Evolutionary conservation across 2,888 invertebrate genomes (phyloP).

Genomic region (Mimas tiliae): DNA sequence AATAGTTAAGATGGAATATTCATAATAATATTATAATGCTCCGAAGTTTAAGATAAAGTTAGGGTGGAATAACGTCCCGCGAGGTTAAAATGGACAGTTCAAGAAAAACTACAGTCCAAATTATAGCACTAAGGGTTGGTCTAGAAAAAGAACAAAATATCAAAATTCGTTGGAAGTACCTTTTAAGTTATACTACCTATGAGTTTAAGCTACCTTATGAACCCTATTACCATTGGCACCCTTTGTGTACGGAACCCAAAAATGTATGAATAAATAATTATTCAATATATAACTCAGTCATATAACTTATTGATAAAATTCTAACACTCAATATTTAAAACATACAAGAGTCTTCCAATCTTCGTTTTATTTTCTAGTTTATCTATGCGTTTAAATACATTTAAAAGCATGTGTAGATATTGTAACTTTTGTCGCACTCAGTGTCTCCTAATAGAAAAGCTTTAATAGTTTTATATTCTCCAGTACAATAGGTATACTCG

Average conservation of each 20-base stretch:
- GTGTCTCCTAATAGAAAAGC: conserved; percentile 8
- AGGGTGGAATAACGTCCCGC: background rate
- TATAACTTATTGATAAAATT: background rate
- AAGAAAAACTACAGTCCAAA: background rate
- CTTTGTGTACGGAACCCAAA: too few relatives aligned
- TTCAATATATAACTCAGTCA: background rate
- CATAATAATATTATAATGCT: background rate
- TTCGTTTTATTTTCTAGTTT: background rate
- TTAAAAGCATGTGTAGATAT: conserved; percentile 11
- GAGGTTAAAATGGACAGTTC: background rate
- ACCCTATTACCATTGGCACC: too few relatives aligned
- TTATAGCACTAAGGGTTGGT: too few relatives aligned
- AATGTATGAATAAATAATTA: too few relatives aligned
- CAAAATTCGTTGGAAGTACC: too few relatives aligned
- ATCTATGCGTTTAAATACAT: conserved; percentile 10
- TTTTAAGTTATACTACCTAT: too few relatives aligned
- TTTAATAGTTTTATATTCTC: conserved; percentile 17
- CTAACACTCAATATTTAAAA: too few relatives aligned
- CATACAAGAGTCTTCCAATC: background rate
- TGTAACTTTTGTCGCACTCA: background rate
- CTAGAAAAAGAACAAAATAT: too few relatives aligned
- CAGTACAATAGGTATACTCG: background rate
- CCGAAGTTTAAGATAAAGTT: background rate
- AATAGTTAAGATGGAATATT: background rate
- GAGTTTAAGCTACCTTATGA: too few relatives aligned